phyloP scores from a whole-genome alignment of 2,888 invertebrate species.

The Drosophila nr. medialis region DNA sequence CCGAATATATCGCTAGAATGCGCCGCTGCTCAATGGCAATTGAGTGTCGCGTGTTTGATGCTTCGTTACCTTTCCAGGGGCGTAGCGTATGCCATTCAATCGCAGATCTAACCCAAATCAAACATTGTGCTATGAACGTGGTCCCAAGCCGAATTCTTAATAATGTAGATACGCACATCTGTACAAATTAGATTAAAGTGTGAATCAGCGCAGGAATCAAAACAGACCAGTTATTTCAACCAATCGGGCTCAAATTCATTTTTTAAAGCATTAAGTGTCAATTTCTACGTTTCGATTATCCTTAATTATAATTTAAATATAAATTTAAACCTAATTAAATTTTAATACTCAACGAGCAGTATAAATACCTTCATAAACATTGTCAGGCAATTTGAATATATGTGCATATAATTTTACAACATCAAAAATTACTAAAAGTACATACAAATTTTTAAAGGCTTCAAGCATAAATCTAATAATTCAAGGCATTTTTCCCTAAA shows the following conservation, averaged over 20 bases:
- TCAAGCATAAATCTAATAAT: background rate
- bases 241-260: background rate
- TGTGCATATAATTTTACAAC: background rate
- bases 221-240: background rate
- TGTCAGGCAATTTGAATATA: background rate
- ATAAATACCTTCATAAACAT: background rate
- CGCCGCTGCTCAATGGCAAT: conserved; percentile 57
- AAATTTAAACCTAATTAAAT: no score
- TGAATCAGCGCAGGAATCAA: background rate
- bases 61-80: conserved; percentile 67
- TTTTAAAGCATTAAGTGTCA: background rate
- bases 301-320: background rate
- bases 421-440: background rate
- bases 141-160: conserved; percentile 4
- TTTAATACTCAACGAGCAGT: background rate
- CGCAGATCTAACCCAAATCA: conserved; percentile 2
- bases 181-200: background rate
- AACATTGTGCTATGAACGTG: conserved; percentile 4
- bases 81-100: conserved; percentile 31
- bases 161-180: background rate
- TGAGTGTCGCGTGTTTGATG: conserved; percentile 77
- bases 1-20: conserved; percentile 61
- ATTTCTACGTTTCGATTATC: background rate
- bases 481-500: background rate
- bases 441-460: background rate